Percentiles rank a stretch among this genome's conserved stretches.
Conservation (phyloP, 2,888 invertebrate species). For the Sepioteuthis lessoniana region DNA sequence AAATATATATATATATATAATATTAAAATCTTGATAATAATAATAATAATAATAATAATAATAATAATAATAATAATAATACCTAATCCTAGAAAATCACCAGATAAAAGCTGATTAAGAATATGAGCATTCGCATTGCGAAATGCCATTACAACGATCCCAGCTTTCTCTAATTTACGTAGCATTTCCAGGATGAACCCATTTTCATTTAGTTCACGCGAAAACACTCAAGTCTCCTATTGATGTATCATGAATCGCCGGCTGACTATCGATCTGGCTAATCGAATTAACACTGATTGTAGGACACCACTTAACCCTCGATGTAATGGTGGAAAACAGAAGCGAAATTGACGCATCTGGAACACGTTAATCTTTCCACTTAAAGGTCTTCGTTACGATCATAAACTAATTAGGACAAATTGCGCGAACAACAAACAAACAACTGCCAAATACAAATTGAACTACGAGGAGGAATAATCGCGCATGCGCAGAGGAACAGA, state of each 20-base stretch:
- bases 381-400: constrained; percentile 33
- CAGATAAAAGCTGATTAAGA: no score
- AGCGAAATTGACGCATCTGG: constrained; percentile 18
- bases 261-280: background rate
- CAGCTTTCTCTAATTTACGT: background rate
- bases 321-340: background rate
- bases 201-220: background rate
- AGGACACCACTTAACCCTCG: background rate
- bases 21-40: no score
- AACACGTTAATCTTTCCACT: background rate
- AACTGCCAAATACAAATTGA: background rate
- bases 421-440: background rate
- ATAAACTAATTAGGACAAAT: constrained; percentile 6
- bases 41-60: no score
- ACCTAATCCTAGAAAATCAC: no score
- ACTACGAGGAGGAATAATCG: background rate
- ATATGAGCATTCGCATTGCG: no score
- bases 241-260: constrained; percentile 1
- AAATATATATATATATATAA: no score
- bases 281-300: background rate
- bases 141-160: background rate
- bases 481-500: background rate
- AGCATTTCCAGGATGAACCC: background rate
- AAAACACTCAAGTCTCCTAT: background rate
- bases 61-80: no score